Conservation (phyloP, 2,888 invertebrate genomes). For the Athalia cordata region DNA sequence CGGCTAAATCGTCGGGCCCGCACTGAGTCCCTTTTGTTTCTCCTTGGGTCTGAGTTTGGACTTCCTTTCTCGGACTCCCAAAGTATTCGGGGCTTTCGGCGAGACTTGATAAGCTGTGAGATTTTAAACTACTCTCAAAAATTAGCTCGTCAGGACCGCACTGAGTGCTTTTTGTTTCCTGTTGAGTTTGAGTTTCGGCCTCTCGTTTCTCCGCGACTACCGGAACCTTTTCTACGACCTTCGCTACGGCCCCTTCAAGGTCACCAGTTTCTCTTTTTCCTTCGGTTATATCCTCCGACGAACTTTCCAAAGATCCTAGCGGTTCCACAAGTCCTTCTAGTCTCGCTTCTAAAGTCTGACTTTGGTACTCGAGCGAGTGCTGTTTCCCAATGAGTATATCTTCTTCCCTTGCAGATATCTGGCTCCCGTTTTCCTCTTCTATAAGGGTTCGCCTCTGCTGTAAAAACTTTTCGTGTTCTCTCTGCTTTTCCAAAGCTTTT, state of each 20-base stretch:
- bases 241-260: neutral
- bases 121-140: constrained; percentile 36
- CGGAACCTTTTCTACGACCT: neutral
- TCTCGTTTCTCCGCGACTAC: constrained; percentile 57
- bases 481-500: constrained; percentile 37
- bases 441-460: constrained; percentile 21
- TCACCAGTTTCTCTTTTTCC: neutral
- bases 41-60: constrained; percentile 66
- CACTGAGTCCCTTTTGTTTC: constrained; percentile 67
- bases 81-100: constrained; percentile 49
- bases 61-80: constrained; percentile 64
- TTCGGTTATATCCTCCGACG: neutral
- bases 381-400: constrained; percentile 59
- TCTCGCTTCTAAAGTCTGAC: constrained; percentile 62
- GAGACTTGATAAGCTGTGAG: constrained; percentile 42
- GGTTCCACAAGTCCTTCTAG: constrained; percentile 49
- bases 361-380: constrained; percentile 63
- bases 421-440: neutral
- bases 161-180: constrained; percentile 64
- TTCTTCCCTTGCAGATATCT: constrained; percentile 39
- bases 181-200: constrained; percentile 58
- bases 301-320: constrained; percentile 49
- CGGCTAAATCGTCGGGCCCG: constrained; percentile 59
- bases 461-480: constrained; percentile 44
- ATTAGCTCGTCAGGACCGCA: constrained; percentile 57